Evolutionary conservation across 2,888 invertebrate genomes (phyloP), one percentile per base, ranked within the genome.

Genomic region (Apamea anceps): DNA sequence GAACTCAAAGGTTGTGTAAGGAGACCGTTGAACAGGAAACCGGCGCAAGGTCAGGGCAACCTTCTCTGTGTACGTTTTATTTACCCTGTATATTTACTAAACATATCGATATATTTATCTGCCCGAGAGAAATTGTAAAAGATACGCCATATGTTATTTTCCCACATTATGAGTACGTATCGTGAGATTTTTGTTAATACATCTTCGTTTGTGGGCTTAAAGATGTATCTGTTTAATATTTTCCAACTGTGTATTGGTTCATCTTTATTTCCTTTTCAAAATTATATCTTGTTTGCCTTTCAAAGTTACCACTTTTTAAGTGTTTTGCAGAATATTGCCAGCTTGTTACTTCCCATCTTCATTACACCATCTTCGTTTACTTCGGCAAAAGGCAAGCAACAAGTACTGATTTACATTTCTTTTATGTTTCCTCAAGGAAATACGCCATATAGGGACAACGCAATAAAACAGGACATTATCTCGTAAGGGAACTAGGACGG

Each of bases 1-100:
- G 80, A 88, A 76, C 85, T 84, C 87, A 90, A 89, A 88, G 89
- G 88, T 84, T 85, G 80, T 85, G 85, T 88, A 84, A 87, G 82
- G 74, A 82, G 87, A 84, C 68, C 88, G 85, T 62, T 90, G 88
- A 88, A 85, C 86, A 85, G 88, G 86, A 88, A 90, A 88, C 82
- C 57, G 81, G 87, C 75, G 72, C 89, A 89, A 90, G 89, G 89
- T 83, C 87, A 81, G 78, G 66, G 48, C 60, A 72, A 75, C 66
- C 62, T 66, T 60, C 77, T 81, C 78, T 79, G 76, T 81, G 57
- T 73, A 80, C 80, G 62, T 83, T 81, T 86, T 88, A 89, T 89
- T 84, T 85, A 87, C 85, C 77, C 75, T 12, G 32, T 32, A 21
- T 80, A 83, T 89, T 89, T 86, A 75, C 72, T 63, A 77, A 85